These are phyloP conservation scores for Leucopternis melanops DNA, from an alignment of 2,113 vertebrate genomes.

Conservation along the genomic window DNA sequence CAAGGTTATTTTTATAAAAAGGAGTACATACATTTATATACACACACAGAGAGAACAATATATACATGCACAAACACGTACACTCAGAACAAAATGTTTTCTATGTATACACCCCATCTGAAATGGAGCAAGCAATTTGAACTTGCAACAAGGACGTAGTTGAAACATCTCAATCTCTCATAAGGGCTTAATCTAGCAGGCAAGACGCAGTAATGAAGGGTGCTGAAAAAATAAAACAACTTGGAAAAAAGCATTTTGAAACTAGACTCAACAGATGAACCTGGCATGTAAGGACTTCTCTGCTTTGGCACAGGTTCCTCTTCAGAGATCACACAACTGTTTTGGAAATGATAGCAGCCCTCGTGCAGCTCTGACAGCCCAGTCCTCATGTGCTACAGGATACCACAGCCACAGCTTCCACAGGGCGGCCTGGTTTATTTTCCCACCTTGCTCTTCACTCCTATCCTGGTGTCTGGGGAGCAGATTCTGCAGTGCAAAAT, in stretches of 20 bases:
- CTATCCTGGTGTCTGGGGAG: not conserved
- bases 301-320: not conserved
- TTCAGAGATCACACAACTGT: not conserved
- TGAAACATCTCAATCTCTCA: not conserved
- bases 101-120: not conserved
- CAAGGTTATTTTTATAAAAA: slow-evolving; percentile 23
- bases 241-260: not conserved
- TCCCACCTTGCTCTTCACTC: not conserved
- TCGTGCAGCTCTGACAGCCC: not conserved
- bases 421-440: not conserved
- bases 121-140: not conserved
- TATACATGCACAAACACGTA: not conserved
- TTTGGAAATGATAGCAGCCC: not conserved
- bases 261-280: not conserved
- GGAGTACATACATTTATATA: not conserved
- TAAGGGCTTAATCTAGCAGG: not conserved
- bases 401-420: not conserved
- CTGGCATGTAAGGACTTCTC: not conserved
- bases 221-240: not conserved
- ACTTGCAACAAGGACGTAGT: not conserved
- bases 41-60: not conserved
- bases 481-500: not conserved
- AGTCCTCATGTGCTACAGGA: not conserved
- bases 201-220: not conserved
- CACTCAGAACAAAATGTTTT: not conserved